A percentile compares a stretch with the other conserved stretches of the same genome.
Evolutionary conservation across 2,113 vertebrate genomes (phyloP).

Genomic region (Chloebia gouldiae): DNA sequence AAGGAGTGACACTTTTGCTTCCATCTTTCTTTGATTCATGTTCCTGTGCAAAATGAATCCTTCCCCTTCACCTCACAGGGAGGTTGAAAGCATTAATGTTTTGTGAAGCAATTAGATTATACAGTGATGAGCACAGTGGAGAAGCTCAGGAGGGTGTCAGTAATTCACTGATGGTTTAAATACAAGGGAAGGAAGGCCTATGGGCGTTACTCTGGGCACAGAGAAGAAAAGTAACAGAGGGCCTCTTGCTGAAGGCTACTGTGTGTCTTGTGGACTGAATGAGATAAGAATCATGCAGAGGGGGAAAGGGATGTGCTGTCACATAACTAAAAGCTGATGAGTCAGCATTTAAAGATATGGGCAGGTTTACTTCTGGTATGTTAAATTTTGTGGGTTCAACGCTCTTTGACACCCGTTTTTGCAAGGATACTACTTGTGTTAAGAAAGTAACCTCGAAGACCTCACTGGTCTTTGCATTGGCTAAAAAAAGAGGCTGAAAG

Average conservation of each 20-base stretch:
- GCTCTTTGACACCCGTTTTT: neutral
- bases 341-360: neutral
- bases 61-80: neutral
- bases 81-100: neutral
- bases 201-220: neutral
- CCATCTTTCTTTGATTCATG: neutral
- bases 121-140: neutral
- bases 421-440: neutral
- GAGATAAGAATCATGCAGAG: neutral
- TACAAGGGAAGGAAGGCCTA: neutral
- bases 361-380: neutral
- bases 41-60: neutral
- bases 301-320: neutral
- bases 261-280: neutral
- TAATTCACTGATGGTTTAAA: neutral
- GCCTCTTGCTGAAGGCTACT: neutral
- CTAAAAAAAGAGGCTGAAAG: neutral
- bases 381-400: neutral
- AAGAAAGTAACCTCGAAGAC: neutral
- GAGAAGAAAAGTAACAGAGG: neutral
- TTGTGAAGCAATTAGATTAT: neutral
- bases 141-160: neutral
- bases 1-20: neutral
- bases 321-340: neutral
- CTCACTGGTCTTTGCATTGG: neutral